Evolutionary conservation across 2,797 vertebrate genomes (phyloP).

Genomic region (Capromys pilorides): DNA sequence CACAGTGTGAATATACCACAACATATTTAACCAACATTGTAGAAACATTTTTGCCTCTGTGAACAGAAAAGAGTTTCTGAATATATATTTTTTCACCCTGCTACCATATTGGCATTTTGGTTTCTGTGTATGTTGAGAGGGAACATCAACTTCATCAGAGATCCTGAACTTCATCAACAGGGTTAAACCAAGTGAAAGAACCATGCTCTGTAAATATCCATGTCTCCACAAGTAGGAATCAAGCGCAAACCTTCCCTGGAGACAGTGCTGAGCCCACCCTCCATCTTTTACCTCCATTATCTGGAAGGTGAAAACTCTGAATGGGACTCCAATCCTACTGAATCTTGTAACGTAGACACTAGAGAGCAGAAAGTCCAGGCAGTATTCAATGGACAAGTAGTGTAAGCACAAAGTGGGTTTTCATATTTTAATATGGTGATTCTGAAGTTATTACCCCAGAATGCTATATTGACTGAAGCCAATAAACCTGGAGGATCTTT

Average conservation of each 20-base stretch:
- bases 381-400: neutral
- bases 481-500: neutral
- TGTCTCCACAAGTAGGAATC: neutral
- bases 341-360: neutral
- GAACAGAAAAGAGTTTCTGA: constrained; percentile 13
- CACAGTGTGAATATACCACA: neutral
- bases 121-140: neutral
- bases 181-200: neutral
- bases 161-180: neutral
- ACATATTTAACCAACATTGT: neutral
- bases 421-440: neutral
- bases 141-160: neutral
- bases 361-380: neutral
- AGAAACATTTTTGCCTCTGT: neutral
- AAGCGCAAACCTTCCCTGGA: neutral
- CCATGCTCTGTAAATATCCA: neutral
- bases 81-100: neutral
- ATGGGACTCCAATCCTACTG: neutral
- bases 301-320: neutral
- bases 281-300: neutral
- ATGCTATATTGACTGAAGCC: neutral
- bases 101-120: neutral
- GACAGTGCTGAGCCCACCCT: neutral
- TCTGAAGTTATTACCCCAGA: neutral
- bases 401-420: neutral